Evolutionary conservation across 2,797 vertebrate genomes (phyloP).

Genomic region (Mionectes olivaceus): DNA sequence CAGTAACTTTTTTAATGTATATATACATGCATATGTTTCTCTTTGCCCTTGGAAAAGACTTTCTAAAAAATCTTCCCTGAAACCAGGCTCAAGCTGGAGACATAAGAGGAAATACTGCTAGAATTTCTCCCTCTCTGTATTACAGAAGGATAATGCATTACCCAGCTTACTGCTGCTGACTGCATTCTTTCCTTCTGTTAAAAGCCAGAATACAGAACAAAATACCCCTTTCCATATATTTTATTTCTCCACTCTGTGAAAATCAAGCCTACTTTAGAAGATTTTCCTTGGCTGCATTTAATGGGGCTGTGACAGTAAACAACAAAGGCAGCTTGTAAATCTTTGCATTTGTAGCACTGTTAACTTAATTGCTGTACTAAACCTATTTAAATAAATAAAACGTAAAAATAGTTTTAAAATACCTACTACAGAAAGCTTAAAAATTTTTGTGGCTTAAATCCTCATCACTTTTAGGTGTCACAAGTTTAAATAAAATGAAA

Average conservation of each 20-base stretch:
- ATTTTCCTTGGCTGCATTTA: neutral
- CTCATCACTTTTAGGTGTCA: neutral
- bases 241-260: neutral
- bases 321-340: neutral
- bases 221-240: neutral
- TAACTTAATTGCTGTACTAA: neutral
- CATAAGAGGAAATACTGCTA: neutral
- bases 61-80: neutral
- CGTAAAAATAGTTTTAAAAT: neutral
- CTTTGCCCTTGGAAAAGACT: neutral
- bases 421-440: neutral
- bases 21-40: accelerated
- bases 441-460: neutral
- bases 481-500: neutral
- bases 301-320: neutral
- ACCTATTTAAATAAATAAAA: neutral
- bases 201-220: neutral
- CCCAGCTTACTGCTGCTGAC: neutral
- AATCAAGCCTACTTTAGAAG: neutral
- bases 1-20: neutral
- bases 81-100: neutral
- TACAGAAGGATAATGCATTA: neutral
- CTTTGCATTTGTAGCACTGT: neutral
- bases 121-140: neutral
- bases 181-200: neutral